A percentile compares a stretch with the other conserved stretches of the same genome.
phyloP scores from a whole-genome alignment of 2,888 invertebrate species.

The Julus scanicus region DNA sequence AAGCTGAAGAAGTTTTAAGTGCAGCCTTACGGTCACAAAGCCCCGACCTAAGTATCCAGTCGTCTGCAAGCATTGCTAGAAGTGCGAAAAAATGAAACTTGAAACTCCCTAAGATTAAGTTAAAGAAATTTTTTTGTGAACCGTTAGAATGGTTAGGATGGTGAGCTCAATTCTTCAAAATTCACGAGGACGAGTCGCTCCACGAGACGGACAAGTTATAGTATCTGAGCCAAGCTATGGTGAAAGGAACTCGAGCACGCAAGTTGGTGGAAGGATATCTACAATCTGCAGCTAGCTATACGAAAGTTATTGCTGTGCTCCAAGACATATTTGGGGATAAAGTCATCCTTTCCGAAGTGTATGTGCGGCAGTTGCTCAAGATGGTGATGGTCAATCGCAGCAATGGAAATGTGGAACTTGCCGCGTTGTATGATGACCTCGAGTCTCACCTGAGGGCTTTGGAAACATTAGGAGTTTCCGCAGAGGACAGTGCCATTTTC shows the following conservation, averaged over 20 bases:
- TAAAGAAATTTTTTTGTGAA: neutral
- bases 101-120: neutral
- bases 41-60: no score
- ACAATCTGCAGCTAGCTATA: constrained; percentile 51
- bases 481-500: neutral
- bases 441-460: neutral
- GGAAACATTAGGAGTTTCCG: neutral
- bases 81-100: neutral
- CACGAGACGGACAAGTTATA: constrained; percentile 54
- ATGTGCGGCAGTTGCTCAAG: neutral
- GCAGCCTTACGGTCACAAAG: no score
- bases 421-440: neutral
- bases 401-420: neutral
- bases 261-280: constrained; percentile 51
- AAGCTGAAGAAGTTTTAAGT: no score
- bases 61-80: no score
- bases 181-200: constrained; percentile 49
- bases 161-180: constrained; percentile 53
- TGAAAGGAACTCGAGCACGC: constrained; percentile 21
- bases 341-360: neutral
- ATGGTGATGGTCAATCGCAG: neutral
- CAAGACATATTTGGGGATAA: neutral
- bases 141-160: constrained; percentile 19
- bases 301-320: constrained; percentile 39
- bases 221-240: constrained; percentile 52